These are phyloP conservation scores for Clarias platycephalus DNA, from an alignment of 2,797 vertebrate genomes.

Conservation along the genomic window DNA sequence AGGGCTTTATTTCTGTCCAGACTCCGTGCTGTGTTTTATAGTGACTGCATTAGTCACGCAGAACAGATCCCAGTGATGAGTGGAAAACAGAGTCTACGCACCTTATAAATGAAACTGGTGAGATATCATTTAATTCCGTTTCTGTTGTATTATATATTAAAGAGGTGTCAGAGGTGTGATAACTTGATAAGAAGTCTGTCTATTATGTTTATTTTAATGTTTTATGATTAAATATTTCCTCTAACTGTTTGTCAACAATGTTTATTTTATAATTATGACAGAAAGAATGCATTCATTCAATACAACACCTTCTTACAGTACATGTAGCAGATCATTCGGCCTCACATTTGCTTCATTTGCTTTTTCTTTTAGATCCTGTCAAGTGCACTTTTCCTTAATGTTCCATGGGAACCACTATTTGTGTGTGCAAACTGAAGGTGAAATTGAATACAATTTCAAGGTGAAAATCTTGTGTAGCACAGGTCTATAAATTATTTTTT, in stretches of 20 bases:
- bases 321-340: not conserved
- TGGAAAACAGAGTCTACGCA: not conserved
- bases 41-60: not conserved
- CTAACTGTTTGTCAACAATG: not conserved
- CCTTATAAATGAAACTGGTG: conserved; percentile 1
- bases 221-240: not conserved
- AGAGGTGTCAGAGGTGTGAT: not conserved
- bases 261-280: not conserved
- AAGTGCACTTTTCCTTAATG: not conserved
- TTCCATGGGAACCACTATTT: not conserved
- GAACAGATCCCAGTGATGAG: conserved; percentile 15
- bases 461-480: not conserved
- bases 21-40: conserved; percentile 4
- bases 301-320: not conserved
- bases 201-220: not conserved
- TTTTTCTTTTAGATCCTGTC: not conserved
- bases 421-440: not conserved
- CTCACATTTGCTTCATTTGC: not conserved
- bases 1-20: conserved; percentile 10
- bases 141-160: not conserved
- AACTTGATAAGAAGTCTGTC: not conserved
- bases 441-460: not conserved
- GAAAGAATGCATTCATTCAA: not conserved
- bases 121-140: not conserved
- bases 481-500: not conserved